Evolutionary conservation across 35 echinoderm and acorn worm genomes (phyloP).

Genomic region (Holothuria glaberrima): DNA sequence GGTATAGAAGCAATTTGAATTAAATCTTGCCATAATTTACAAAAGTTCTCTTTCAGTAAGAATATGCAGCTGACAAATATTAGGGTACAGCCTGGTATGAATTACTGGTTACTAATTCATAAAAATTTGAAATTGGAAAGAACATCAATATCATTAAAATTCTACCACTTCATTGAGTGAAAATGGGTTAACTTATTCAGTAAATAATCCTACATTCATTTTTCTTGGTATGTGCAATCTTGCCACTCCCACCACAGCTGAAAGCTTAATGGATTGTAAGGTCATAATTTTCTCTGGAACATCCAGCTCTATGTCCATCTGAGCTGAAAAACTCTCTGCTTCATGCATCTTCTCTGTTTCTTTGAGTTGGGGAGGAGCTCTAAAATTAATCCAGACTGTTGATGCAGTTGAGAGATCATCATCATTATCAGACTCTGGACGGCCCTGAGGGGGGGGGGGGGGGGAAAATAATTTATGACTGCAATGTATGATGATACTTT

Average conservation of each 20-base stretch:
- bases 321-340: conserved; percentile 66
- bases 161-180: neutral
- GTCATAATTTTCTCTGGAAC: conserved; percentile 70
- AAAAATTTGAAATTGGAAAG: too few species aligned
- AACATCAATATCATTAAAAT: neutral
- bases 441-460: neutral
- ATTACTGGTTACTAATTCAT: too few species aligned
- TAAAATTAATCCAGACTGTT: conserved; percentile 75
- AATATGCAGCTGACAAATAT: too few species aligned
- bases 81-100: too few species aligned
- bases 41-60: too few species aligned
- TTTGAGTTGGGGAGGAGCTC: conserved; percentile 19
- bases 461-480: neutral
- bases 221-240: conserved; percentile 62
- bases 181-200: neutral
- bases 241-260: conserved; percentile 62
- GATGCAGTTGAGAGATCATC: conserved; percentile 39
- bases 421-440: conserved; percentile 27
- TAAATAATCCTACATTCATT: conserved; percentile 52
- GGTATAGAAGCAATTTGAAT: too few species aligned
- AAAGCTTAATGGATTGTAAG: conserved; percentile 58
- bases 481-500: neutral
- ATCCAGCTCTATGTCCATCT: conserved; percentile 80
- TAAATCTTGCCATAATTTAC: too few species aligned
- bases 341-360: neutral